Evolutionary conservation across 2,797 vertebrate species (phyloP), one percentile per base, ranked within the genome.

Genomic region (Apogon talboti): DNA sequence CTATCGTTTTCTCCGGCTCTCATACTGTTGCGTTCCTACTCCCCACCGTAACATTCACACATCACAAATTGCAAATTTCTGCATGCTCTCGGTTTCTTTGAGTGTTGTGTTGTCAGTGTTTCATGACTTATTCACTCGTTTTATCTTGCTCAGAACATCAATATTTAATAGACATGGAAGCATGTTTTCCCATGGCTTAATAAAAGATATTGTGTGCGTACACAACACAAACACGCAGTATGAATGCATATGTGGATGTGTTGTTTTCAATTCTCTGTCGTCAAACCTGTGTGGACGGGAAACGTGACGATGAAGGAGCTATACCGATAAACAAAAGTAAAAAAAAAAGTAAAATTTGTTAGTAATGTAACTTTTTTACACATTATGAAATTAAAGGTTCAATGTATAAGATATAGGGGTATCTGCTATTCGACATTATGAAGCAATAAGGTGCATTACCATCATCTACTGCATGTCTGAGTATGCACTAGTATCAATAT

Each of bases 111-210:
- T 88, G 89, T 85, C 89, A 87, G 80, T 83, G 73, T 90, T 90
- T 92, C 91, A 92, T 92, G 85, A 93, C 87, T 92, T 93, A 92
- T 93, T 92, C 81, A 92, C 87, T 88, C 71, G 77, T 91, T 85
- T 88, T 82, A 78, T 85, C 71, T 80, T 80, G 77, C 81, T 48
- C 76, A 83, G 54, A 53, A 38, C 84, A 87, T 93, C 76, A 86
- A 94, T 92, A 89, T 90, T 93, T 92, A 47, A 93, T 88, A 18
- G 45, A 28, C 45, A 76, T 81, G 89, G 84, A 90, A 86, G 74
- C 68, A 73, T 69, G 80, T 84, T 91, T 90, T 91, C 82, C 84
- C 85, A 85, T 71, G 78, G 71, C 82, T 86, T 91, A 77, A 88
- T 83, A 81, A 91, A 88, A 75, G 81, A 76, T 78, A 76, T 21